Evolutionary conservation across 2,797 vertebrate genomes (phyloP).

Genomic region (Gouania willdenowi): DNA sequence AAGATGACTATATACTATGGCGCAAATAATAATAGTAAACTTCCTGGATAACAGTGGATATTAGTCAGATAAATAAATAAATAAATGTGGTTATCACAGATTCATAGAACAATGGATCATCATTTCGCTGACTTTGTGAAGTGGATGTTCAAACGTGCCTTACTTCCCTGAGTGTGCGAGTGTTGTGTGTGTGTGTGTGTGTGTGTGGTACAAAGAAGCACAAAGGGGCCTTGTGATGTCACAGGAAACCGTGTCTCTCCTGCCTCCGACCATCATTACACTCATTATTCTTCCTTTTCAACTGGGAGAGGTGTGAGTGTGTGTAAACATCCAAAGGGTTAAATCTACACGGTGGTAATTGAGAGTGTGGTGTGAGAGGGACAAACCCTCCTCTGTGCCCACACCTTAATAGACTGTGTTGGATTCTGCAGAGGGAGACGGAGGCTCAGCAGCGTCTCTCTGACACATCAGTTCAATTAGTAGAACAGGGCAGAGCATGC

Average conservation of each 20-base stretch:
- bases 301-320: conserved; percentile 1
- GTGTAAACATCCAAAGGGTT: neutral
- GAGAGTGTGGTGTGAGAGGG: conserved; percentile 16
- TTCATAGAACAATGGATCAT: no score
- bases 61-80: no score
- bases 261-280: conserved; percentile 51
- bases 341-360: conserved; percentile 6
- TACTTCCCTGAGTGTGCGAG: conserved; percentile 3
- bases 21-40: no score
- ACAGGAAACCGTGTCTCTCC: conserved; percentile 39
- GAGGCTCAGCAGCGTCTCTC: conserved; percentile 36
- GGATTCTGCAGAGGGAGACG: conserved; percentile 43
- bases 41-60: no score
- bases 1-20: no score
- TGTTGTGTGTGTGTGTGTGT: neutral
- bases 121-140: no score
- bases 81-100: no score
- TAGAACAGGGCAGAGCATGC: conserved; percentile 40
- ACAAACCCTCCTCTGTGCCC: conserved; percentile 34
- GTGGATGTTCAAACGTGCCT: no score
- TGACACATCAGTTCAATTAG: conserved; percentile 74
- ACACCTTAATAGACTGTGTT: conserved; percentile 49
- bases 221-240: conserved; percentile 32
- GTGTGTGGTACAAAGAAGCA: conserved; percentile 12
- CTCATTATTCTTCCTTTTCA: conserved; percentile 44